These are phyloP conservation scores for Eulemur rubriventer DNA, from an alignment of 2,797 vertebrate genomes.

Conservation along the genomic window DNA sequence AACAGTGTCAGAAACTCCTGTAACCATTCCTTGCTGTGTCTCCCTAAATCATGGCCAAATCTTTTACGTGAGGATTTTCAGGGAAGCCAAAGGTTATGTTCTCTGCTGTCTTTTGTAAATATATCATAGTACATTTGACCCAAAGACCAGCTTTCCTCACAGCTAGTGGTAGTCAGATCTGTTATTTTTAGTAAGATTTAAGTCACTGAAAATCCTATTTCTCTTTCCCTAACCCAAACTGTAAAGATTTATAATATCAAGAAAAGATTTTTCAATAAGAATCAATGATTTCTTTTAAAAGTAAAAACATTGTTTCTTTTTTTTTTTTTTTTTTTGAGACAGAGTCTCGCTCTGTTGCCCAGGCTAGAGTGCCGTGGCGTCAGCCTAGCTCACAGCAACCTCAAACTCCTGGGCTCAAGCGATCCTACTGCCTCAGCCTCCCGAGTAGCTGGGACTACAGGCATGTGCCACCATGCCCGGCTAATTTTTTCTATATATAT, in stretches of 20 bases:
- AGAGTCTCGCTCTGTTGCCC: no score
- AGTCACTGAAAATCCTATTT: constrained; percentile 71
- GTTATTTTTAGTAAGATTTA: constrained; percentile 69
- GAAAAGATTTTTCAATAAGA: constrained; percentile 6
- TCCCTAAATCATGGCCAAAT: constrained; percentile 75
- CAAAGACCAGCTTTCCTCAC: constrained; percentile 68
- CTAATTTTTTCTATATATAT: no score
- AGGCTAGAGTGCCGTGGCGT: no score
- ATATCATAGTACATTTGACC: constrained; percentile 71
- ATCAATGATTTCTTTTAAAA: constrained; percentile 42
- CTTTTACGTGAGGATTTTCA: constrained; percentile 71
- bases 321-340: no score
- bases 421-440: no score
- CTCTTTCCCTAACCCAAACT: neutral
- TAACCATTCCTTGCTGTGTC: constrained; percentile 41
- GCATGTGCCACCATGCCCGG: no score
- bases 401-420: no score
- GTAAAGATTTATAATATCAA: neutral
- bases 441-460: no score
- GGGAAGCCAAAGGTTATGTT: constrained; percentile 75
- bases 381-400: no score
- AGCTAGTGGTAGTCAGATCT: constrained; percentile 65
- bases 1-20: neutral
- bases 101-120: constrained; percentile 79
- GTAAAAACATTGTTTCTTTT: neutral